A percentile compares a stretch with the other conserved stretches of the same genome.
Conservation (phyloP, 2,888 invertebrate species). For the Thecophora atra region DNA sequence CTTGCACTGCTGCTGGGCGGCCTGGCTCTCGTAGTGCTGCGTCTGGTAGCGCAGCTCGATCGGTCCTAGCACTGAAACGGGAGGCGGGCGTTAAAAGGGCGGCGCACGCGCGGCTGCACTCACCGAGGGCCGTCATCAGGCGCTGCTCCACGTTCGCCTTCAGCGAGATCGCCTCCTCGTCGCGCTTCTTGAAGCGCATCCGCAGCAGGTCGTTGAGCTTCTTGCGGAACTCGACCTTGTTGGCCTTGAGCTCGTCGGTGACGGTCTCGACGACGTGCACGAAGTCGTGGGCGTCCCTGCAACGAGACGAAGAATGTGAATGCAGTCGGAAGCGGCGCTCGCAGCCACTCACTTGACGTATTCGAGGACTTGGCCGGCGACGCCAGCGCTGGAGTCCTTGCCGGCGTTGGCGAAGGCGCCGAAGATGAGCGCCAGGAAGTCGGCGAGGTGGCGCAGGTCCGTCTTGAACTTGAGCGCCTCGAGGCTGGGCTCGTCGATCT, state of each 20-base stretch:
- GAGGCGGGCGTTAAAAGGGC: neutral
- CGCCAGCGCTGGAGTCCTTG: constrained; percentile 23
- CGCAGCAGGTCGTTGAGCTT: neutral
- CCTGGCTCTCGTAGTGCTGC: constrained; percentile 29
- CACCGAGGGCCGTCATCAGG: constrained; percentile 19
- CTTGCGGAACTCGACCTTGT: neutral
- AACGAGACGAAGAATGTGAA: no score
- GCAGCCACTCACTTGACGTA: constrained; percentile 4
- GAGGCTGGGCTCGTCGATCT: constrained; percentile 16
- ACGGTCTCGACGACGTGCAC: neutral
- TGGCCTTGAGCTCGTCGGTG: neutral
- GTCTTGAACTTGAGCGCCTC: constrained; percentile 5
- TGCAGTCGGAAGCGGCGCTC: neutral
- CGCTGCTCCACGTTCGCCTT: constrained; percentile 21
- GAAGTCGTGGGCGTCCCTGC: constrained; percentile 11
- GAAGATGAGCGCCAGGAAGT: constrained; percentile 13
- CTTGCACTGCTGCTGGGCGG: constrained; percentile 25
- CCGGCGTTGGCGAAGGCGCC: constrained; percentile 15
- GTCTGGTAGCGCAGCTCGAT: constrained; percentile 45
- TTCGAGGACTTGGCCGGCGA: neutral
- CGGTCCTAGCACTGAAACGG: constrained; percentile 40
- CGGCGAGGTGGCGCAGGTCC: constrained; percentile 27
- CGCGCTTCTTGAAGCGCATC: constrained; percentile 17
- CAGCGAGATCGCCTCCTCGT: neutral
- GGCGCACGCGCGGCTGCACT: neutral